Evolutionary conservation across 2,888 invertebrate species (phyloP), one percentile per base, ranked within the genome.

Genomic region (Mesoligia furuncula): DNA sequence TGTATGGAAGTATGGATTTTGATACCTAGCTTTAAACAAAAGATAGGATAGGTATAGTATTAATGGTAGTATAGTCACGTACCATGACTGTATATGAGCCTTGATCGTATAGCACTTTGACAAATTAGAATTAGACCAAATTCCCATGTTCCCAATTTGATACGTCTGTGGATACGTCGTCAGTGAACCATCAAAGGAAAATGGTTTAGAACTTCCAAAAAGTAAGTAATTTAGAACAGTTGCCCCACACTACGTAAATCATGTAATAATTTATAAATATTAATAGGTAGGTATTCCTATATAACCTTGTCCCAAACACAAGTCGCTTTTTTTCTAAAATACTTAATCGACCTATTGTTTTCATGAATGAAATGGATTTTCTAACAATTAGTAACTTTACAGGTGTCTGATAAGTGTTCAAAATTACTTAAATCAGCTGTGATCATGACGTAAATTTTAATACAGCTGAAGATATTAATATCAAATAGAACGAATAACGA

Each of bases 391-490:
- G 9, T 42, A 9, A n/a, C 2, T n/a, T 73, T 27, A 45, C 36
- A 57, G 5, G 11, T 24, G 54, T 27, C 54, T 48, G 48, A 51
- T 57, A 71, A 61, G 8, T 42, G 31, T 51, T n/a, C 17, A 20
- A n/a, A 51, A 71, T 70, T 72, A 80, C 15, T 15, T 72, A 51
- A 80, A 61, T 36, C 31, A 42, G 48, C 27, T 79, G 24, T 39
- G 24, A 36, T 13, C 5, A 39, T 77, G 75, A 79, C 69, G 69
- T 17, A 57, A 57, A 48, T 54, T 72, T 6, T 1, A 31, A 65
- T 36, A 59, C 75, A 75, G n/a, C 31, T 75, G 42, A 75, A 31
- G 0, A 27, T 11, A 45, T 11, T 6, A n/a, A 57, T n/a, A 36
- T 36, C 9, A n/a, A 31, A 15, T 20, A 20, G 1, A n/a, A n/a